Evolutionary conservation across 1,140 invertebrate genomes (phyloP), one percentile per base, ranked within the genome.

Genomic region (Parapsyche elsis): DNA sequence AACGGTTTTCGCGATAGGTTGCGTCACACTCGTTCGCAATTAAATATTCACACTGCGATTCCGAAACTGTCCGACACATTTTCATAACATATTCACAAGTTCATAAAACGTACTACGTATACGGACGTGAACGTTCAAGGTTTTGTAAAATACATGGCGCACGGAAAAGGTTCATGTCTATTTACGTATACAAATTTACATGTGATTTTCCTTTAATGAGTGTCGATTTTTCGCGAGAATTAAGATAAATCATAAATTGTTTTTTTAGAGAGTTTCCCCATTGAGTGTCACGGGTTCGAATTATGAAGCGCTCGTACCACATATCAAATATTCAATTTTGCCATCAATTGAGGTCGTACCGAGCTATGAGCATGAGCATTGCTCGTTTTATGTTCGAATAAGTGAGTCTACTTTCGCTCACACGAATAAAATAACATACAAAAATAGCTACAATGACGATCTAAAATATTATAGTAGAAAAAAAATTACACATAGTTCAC

Each of bases 341-440:
- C 45, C 46, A 24, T 75, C 49, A 53, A 75, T 75, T 57, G 73
- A 75, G 73, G 73, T 75, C 73, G 73, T 71, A 26, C 70, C 70
- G 70, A 71, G 24, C 24, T 23, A 49, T 75, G 73, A 24, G 64
- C 64, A 49, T 75, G 73, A 24, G 64, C 64, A 67, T 23, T 23
- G 24, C 64, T 16, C 57, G 16, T 21, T 61, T 44, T 74, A 74
- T 23, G 24, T 57, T 49, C 46, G 49, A 57, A 38, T 7, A 38
- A 57, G 73, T 24, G 49, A 75, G 45, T 75, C 73, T 75, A 75
- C 73, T 75, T 75, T 75, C 73, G 53, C 73, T 75, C 45, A 49
- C 21, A 46, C 45, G n/a, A 57, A 24, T 24, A 57, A 75, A 67
- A 67, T 14, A 67, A 26, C 19, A 74, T 21, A 75, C 12, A 49